Base-by-base conservation (phyloP, 2,888 invertebrate species). In the Pachliopta kotzebuea region DNA sequence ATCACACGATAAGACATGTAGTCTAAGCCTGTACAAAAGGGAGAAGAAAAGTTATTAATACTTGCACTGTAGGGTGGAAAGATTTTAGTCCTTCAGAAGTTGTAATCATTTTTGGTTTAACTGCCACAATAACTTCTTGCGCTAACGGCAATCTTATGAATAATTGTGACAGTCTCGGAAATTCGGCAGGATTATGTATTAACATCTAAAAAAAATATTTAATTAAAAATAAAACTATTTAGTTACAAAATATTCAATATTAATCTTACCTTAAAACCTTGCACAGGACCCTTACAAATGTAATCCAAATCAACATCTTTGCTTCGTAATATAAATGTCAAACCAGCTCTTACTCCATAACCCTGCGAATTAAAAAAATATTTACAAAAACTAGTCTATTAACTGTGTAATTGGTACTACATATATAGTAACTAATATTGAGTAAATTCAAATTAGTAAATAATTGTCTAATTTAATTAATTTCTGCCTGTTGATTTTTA, bases 51-150 rank as follows among this genome's bases (percentile, higher is more conserved):
- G n/a, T 7, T 45, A 45, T n/a, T 52, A 52, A 64, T 29, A 67
- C 65, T 70, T 70, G 84, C 92, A 86, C 85, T 37, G 90, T 85
- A 0, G 95, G 94, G 61, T 93, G 92, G 69, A 95, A 95, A 62
- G 93, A 91, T 71, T 86, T 90, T 6, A 96, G 81, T 23, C 94
- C 94, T 62, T 93, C 92, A 0, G 95, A 94, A 3, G 95, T 96
- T 3, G 95, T 95, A 89, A 95, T 95, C 92, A 96, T 95, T 78
- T 95, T 95, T 0, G 96, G 96, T 78, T 94, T 94, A 18, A 96
- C 94, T 0, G 94, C 94, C 0, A 95, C 94, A 0, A 95, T 92
- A 0, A 95, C 93, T 81, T 95, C 95, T 76, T 95, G 95, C 63
- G 94, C 93, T 65, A 95, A 83, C 14, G 95, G 95, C 14, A 94